phyloP scores from a whole-genome alignment of 2,888 invertebrate genomes.

The Cheilosia pagana region DNA sequence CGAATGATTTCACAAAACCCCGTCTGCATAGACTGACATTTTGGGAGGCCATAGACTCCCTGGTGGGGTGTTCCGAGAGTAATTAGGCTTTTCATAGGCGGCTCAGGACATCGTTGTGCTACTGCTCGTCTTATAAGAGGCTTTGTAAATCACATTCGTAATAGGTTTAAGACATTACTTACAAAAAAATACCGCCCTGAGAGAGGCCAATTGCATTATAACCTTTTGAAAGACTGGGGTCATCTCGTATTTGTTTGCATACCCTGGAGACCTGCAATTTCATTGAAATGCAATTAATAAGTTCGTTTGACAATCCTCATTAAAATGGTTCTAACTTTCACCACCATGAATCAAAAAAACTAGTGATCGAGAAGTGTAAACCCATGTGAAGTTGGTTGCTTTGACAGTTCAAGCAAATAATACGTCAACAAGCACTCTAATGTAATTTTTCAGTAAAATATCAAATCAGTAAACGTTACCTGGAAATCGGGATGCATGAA shows the following conservation, averaged over 20 bases:
- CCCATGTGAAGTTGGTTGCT: no score
- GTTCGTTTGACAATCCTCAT: no score
- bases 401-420: no score
- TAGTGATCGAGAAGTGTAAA: no score
- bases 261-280: conserved; percentile 85
- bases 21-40: conserved; percentile 87
- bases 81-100: conserved; percentile 92
- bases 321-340: no score
- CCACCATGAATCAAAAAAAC: no score
- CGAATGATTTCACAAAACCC: conserved; percentile 89
- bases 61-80: conserved; percentile 98
- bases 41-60: conserved; percentile 95
- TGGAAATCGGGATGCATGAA: conserved; percentile 91
- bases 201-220: conserved; percentile 97
- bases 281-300: no score
- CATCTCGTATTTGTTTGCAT: conserved; percentile 87
- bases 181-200: conserved; percentile 97
- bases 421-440: no score
- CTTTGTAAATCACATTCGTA: background rate
- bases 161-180: conserved; percentile 80
- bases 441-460: background rate
- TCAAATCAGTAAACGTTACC: conserved; percentile 73
- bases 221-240: conserved; percentile 88
- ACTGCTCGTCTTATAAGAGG: conserved; percentile 90
- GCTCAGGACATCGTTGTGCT: conserved; percentile 94